Evolutionary conservation across 2,888 invertebrate genomes (phyloP), one percentile per base, ranked within the genome.

Genomic region (Sepiola atlantica): DNA sequence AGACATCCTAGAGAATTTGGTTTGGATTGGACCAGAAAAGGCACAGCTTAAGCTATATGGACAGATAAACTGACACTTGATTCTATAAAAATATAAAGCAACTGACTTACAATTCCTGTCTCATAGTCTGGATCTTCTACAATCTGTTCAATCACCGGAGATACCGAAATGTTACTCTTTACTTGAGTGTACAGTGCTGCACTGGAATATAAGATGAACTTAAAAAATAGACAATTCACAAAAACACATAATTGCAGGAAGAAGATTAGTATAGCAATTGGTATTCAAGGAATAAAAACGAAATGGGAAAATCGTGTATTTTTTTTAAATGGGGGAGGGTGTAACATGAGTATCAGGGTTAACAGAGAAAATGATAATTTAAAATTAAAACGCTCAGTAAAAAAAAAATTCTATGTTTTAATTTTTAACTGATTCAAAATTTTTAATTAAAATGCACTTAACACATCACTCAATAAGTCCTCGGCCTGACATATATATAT

Each of bases 111-210:
- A 32, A 94, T 91, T 54, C 94, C 94, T n/a, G 94, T 94, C 21
- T 95, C 95, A 20, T 24, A 91, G 61, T 95, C 95, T 6, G 94
- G 94, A n/a, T 92, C 14, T 32, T 54, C 45, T 21, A 94, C 93
- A 8, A 94, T 54, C 32, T 93, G 94, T 93, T 94, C 91, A 14
- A 95, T 95, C 45, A 95, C 54, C 21, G 94, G 93, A 18, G 95
- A 94, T 28, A 94, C 94, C 91, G 95, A 95, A 35, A 96, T 94
- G 24, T 96, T 96, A 95, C 95, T 96, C 94, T 96, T 97, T 54
- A 97, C 96, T 95, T 96, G 95, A n/a, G 97, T 94, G 95, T 96
- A 97, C 91, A 97, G 95, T 14, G 96, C 94, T 24, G 96, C 96
- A 96, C 97, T 97, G 95, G n/a, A 95, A 95, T 54, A 94, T 94